Percentiles rank a stretch among this genome's conserved stretches.
Evolutionary conservation across 2,888 invertebrate species (phyloP).

Genomic region (Branchipolynoe longqiensis): DNA sequence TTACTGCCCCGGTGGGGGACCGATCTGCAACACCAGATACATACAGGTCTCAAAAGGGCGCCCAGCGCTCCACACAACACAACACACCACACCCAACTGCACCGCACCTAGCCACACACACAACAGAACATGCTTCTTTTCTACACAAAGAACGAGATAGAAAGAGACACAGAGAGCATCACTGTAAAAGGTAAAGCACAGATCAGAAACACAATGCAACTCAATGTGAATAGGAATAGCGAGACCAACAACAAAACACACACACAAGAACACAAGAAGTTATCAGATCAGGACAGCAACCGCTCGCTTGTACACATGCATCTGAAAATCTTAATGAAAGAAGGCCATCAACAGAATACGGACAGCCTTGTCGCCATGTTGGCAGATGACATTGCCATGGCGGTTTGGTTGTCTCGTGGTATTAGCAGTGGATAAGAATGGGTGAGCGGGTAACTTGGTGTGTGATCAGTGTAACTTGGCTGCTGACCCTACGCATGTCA

Average conservation of each 20-base stretch:
- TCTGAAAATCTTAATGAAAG: slow-evolving; percentile 18
- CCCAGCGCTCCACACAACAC: too few species aligned
- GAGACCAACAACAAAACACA: not conserved
- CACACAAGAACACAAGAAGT: too few species aligned
- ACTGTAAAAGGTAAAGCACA: slow-evolving; percentile 27
- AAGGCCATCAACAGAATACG: slow-evolving; percentile 1
- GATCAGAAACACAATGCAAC: not conserved
- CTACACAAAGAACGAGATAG: too few species aligned
- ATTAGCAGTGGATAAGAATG: slow-evolving; percentile 14
- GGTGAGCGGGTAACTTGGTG: too few species aligned
- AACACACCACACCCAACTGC: too few species aligned
- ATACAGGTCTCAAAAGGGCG: too few species aligned
- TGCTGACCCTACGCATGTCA: too few species aligned
- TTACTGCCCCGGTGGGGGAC: slow-evolving; percentile 62
- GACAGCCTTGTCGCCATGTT: not conserved
- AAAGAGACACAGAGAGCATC: too few species aligned
- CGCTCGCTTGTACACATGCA: slow-evolving; percentile 32
- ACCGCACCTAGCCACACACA: too few species aligned
- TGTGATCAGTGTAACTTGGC: not conserved
- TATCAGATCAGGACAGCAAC: slow-evolving; percentile 10
- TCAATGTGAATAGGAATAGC: not conserved
- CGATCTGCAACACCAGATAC: slow-evolving; percentile 34
- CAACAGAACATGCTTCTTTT: too few species aligned
- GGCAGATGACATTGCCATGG: slow-evolving; percentile 6
- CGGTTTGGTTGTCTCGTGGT: not conserved